phyloP scores from a whole-genome alignment of 2,888 invertebrate species.

The Xestia sexstrigata region DNA sequence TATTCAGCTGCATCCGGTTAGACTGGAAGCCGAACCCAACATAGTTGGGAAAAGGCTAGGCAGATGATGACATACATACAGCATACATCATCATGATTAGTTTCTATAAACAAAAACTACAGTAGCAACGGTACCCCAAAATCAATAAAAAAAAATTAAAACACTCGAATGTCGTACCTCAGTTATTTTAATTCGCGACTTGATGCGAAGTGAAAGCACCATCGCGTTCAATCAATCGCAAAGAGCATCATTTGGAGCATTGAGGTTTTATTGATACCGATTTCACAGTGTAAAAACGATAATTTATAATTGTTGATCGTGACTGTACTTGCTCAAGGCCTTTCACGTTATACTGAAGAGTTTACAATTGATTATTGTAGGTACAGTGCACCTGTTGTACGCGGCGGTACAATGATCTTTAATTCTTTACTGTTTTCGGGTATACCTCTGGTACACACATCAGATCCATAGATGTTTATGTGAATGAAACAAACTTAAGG shows the following conservation, averaged over 20 bases:
- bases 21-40: no score
- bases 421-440: not conserved
- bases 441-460: not conserved
- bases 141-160: slow-evolving; percentile 71
- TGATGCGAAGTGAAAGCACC: slow-evolving; percentile 76
- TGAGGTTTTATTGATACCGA: slow-evolving; percentile 60
- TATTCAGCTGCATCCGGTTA: no score
- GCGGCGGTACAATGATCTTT: not conserved
- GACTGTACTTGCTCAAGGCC: slow-evolving; percentile 54
- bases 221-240: slow-evolving; percentile 55
- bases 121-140: slow-evolving; percentile 56
- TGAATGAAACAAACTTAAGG: not conserved
- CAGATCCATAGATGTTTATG: not conserved
- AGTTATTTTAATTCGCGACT: slow-evolving; percentile 76
- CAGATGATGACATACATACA: no score
- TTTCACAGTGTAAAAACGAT: slow-evolving; percentile 60
- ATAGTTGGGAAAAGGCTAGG: no score
- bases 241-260: slow-evolving; percentile 62
- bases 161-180: slow-evolving; percentile 71
- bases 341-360: slow-evolving; percentile 46
- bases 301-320: slow-evolving; percentile 63
- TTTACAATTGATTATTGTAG: slow-evolving; percentile 19
- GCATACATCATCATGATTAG: not conserved
- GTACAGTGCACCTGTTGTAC: slow-evolving; percentile 46
- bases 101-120: slow-evolving; percentile 11